A percentile compares a stretch with the other conserved stretches of the same genome.
phyloP scores from a whole-genome alignment of 1,140 invertebrate species.

The Polyergus mexicanus region DNA sequence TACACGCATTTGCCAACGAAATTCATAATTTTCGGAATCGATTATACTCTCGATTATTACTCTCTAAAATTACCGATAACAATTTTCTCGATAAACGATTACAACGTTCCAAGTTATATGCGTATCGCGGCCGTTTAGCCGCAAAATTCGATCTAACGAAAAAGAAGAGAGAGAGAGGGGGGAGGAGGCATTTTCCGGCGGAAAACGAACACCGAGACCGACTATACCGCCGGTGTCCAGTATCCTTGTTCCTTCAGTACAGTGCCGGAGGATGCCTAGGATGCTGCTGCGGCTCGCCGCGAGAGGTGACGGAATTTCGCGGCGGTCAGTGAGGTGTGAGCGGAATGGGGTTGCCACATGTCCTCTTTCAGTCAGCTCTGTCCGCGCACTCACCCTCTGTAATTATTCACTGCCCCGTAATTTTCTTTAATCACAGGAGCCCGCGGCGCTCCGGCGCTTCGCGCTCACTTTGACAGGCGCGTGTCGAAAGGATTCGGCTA shows the following conservation, averaged over 20 bases:
- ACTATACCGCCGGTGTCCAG: conserved; percentile 4
- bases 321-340: conserved; percentile 24
- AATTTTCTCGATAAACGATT: conserved; percentile 39
- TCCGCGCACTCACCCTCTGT: conserved; percentile 71
- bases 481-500: conserved; percentile 76
- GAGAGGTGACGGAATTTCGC: conserved; percentile 48
- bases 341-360: not conserved
- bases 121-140: conserved; percentile 53
- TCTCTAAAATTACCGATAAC: conserved; percentile 39
- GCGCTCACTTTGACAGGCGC: conserved; percentile 75
- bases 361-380: conserved; percentile 39
- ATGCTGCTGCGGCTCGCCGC: conserved; percentile 52
- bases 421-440: conserved; percentile 85
- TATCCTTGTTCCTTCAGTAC: conserved; percentile 17
- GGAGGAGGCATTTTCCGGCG: not conserved
- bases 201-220: conserved; percentile 29
- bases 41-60: conserved; percentile 43
- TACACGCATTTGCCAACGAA: not conserved
- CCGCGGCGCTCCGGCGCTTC: conserved; percentile 38
- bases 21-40: conserved; percentile 24
- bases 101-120: not conserved
- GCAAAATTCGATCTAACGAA: conserved; percentile 38
- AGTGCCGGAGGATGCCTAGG: conserved; percentile 22
- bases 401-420: conserved; percentile 82
- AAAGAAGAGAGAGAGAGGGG: not conserved